Evolutionary conservation across 2,797 vertebrate species (phyloP).

Genomic region (Scolopax rusticola): DNA sequence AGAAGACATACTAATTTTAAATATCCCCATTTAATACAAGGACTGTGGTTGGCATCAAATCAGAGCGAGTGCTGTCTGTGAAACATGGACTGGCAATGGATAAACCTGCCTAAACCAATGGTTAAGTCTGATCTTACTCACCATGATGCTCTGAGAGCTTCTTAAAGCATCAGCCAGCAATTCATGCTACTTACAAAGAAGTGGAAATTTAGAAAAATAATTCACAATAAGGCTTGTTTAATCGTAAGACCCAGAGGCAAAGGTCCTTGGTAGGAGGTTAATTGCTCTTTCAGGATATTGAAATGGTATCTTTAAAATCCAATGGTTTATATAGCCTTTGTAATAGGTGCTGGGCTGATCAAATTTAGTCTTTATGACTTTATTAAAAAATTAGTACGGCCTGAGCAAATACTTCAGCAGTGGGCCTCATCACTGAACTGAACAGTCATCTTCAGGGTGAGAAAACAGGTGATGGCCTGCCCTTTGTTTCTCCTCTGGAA

Average conservation of each 20-base stretch:
- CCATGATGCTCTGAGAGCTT: not conserved
- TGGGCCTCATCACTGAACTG: not conserved
- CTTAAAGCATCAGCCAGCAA: not conserved
- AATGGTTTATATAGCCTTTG: not conserved
- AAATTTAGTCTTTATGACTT: not conserved
- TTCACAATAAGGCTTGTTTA: not conserved
- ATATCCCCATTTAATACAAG: not conserved
- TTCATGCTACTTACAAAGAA: not conserved
- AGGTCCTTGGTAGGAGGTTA: not conserved
- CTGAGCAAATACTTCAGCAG: not conserved
- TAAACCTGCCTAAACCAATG: not conserved
- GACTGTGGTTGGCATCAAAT: not conserved
- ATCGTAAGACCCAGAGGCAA: not conserved
- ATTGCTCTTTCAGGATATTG: not conserved
- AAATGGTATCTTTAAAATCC: not conserved
- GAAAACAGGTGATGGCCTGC: not conserved
- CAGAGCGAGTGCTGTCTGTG: not conserved
- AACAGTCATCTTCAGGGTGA: not conserved
- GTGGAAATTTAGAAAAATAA: not conserved
- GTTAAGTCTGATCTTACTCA: not conserved
- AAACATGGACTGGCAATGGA: not conserved
- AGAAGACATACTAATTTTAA: not conserved
- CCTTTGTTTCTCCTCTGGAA: not conserved
- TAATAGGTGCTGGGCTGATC: not conserved
- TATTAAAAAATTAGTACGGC: not conserved